Conservation (phyloP, 2,797 vertebrate species). For the Amblyraja radiata region DNA sequence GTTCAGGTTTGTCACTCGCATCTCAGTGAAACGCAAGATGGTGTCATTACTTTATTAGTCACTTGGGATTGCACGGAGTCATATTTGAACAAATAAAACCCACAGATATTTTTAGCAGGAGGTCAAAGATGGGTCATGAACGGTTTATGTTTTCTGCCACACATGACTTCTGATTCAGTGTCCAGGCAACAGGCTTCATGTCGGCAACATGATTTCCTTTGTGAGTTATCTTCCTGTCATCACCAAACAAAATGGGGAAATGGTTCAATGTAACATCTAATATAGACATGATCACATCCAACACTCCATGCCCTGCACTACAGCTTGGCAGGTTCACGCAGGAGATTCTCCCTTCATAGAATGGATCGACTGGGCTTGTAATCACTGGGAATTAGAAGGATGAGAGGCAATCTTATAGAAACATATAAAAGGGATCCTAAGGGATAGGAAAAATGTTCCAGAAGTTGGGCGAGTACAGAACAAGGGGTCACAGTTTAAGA, state of each 20-base stretch:
- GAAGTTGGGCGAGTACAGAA: no score
- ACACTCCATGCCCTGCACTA: background rate
- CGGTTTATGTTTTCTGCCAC: background rate
- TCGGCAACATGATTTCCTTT: background rate
- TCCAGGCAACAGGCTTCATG: background rate
- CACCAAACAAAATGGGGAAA: background rate
- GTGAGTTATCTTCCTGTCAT: conserved; percentile 11
- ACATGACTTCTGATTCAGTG: background rate
- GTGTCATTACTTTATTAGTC: conserved; percentile 23
- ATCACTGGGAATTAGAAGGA: no score
- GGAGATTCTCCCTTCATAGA: background rate
- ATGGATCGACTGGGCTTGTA: no score
- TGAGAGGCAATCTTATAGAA: no score
- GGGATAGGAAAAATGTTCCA: no score
- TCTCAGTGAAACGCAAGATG: background rate
- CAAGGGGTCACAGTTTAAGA: no score
- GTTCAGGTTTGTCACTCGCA: background rate
- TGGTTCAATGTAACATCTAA: background rate
- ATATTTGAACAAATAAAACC: background rate
- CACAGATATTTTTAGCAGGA: background rate
- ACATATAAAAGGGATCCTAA: no score
- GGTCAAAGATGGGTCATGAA: background rate
- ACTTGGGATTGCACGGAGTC: background rate
- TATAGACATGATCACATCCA: background rate
- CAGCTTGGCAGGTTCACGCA: background rate